Conservation (phyloP, 2,888 invertebrate species). For the Hermaeophaga mercurialis region DNA sequence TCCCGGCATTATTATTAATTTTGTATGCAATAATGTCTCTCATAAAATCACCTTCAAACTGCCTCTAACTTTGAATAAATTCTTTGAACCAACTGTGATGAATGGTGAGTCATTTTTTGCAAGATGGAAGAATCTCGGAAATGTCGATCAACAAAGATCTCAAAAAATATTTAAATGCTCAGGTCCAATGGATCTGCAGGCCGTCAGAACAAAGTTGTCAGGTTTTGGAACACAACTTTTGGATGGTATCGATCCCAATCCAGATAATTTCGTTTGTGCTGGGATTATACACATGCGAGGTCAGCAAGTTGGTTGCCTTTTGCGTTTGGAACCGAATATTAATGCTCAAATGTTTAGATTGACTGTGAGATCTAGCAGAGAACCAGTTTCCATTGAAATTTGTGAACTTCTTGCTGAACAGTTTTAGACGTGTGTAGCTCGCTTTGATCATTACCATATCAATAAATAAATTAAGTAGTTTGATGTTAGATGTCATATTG, state of each 20-base stretch:
- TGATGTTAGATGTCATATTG: too few species aligned
- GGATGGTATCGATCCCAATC: constrained; percentile 96
- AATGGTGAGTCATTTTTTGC: constrained; percentile 98
- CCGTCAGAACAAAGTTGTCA: constrained; percentile 86
- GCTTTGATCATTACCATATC: too few species aligned
- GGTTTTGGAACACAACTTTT: constrained; percentile 97
- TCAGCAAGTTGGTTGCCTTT: constrained; percentile 94
- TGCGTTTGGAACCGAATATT: constrained; percentile 97
- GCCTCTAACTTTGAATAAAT: constrained; percentile 96
- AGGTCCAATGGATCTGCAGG: constrained; percentile 85
- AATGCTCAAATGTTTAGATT: constrained; percentile 99
- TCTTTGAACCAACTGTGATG: constrained; percentile 99
- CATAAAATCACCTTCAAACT: constrained; percentile 92
- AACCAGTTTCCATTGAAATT: constrained; percentile 89
- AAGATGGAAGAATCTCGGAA: constrained; percentile 97
- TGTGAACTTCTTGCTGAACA: constrained; percentile 94
- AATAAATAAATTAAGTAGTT: too few species aligned
- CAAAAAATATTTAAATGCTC: constrained; percentile 98
- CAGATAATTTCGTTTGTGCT: constrained; percentile 98
- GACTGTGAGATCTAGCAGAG: constrained; percentile 97
- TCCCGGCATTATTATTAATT: constrained; percentile 82
- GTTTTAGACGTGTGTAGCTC: too few species aligned
- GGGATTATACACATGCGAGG: constrained; percentile 95
- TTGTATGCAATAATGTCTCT: constrained; percentile 86
- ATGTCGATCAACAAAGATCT: constrained; percentile 86